phyloP scores from a whole-genome alignment of 2,888 invertebrate species.

The Rhamphomyia laevipes region DNA sequence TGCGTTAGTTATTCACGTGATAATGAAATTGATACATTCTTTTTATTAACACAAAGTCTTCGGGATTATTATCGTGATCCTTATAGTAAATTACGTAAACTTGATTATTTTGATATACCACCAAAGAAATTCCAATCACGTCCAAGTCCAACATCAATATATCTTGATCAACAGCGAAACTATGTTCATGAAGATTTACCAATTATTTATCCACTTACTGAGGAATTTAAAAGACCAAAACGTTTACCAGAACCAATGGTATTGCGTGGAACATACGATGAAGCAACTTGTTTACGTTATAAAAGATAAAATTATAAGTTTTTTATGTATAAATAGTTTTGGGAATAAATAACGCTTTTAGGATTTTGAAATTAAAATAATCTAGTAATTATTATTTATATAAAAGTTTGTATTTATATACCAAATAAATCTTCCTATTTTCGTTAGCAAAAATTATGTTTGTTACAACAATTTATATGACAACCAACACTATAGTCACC shows the following conservation, averaged over 20 bases:
- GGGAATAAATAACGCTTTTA: too few species aligned
- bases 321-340: too few species aligned
- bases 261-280: background rate
- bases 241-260: background rate
- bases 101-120: conserved; percentile 1
- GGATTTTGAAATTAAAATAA: too few species aligned
- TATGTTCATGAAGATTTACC: background rate
- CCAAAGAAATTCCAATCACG: background rate
- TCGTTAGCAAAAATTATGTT: too few species aligned
- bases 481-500: too few species aligned
- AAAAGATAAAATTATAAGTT: too few species aligned
- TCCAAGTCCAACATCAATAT: background rate
- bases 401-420: too few species aligned
- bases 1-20: conserved; percentile 23
- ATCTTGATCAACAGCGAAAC: background rate
- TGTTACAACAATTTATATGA: too few species aligned
- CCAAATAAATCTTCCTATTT: too few species aligned
- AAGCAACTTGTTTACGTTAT: background rate
- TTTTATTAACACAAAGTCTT: conserved; percentile 26
- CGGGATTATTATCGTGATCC: conserved; percentile 32
- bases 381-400: too few species aligned
- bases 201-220: background rate
- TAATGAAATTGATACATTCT: conserved; percentile 25
- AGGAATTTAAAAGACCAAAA: background rate
- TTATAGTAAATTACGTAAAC: conserved; percentile 20